Base-by-base conservation (phyloP, 2,888 invertebrate genomes). In the Apotomis turbidana region DNA sequence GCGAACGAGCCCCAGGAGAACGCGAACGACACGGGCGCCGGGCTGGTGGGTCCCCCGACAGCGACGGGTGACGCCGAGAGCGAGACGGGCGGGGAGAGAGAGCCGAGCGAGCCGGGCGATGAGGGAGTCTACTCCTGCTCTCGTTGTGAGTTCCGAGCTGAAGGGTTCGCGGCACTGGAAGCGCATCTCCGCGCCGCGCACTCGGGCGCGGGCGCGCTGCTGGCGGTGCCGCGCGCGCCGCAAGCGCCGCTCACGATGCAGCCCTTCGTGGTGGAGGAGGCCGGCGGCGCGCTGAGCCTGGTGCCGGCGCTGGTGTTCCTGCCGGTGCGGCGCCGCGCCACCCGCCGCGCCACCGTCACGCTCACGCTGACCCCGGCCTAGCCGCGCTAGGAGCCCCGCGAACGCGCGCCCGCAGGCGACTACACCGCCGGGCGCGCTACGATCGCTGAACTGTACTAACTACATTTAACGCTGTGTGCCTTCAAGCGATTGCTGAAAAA, bases 301-400 rank as follows among this genome's bases (percentile, higher is more conserved):
- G 96, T 97, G 84, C 97, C 98, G 78, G 97, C 98, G 82, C 95
- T 98, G 83, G 97, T 99, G 90, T 98, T 98, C 94, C 95, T 99
- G 93, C 98, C 99, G 77, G 98, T 99, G 86, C 96, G 97, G 80
- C 96, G 97, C 87, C 96, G 97, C 89, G 95, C 98, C 84, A 96
- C 96, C 85, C 96, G 96, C 85, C 96, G 97, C 80, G 95, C 98
- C 82, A 97, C 97, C 81, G 96, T 98, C 84, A 97, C 98, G 89
- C 98, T 99, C 88, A 97, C 97, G 88, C 96, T 99, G 81, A 98
- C 97, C 88, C 98, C 98, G 84, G 97, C 98, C 94, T 97, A 96
- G 93, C 83, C 78, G 78, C 27, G 27, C 27, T 2, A 27, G 27
- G 27, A 27, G 27, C 79, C 79, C 77, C 75, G 73, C 71, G 61